A percentile compares a stretch with the other conserved stretches of the same genome.
These are phyloP conservation scores for Protodeltote pygarga DNA, from an alignment of 2,888 invertebrate species.

Conservation along the genomic window DNA sequence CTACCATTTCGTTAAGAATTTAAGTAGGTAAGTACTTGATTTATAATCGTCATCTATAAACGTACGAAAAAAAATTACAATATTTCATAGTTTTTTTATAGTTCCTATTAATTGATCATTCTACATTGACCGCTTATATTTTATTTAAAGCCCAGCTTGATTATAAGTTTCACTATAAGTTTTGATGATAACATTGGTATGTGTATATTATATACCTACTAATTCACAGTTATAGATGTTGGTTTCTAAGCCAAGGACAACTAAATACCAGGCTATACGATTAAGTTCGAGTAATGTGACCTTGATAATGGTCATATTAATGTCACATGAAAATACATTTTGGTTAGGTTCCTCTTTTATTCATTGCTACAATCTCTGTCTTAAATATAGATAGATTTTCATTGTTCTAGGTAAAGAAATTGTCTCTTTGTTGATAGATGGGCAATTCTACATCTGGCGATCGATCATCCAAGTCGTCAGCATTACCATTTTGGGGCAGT, in stretches of 20 bases:
- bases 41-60: conserved; percentile 16
- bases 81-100: conserved; percentile 14
- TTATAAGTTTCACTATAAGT: conserved; percentile 27
- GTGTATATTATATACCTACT: conserved; percentile 1
- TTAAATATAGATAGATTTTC: background rate
- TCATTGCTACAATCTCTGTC: background rate
- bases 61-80: conserved; percentile 17
- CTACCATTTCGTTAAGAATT: conserved; percentile 4
- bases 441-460: conserved; percentile 93
- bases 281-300: too few relatives aligned
- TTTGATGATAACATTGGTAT: conserved; percentile 3
- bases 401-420: conserved; percentile 89
- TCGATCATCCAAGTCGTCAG: conserved; percentile 90
- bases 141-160: conserved; percentile 58
- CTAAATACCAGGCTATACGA: conserved; percentile 14
- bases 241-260: conserved; percentile 14
- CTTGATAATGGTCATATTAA: too few relatives aligned
- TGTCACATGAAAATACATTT: background rate
- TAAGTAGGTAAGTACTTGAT: conserved; percentile 29
- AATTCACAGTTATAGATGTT: conserved; percentile 1
- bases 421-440: conserved; percentile 94
- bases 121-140: conserved; percentile 49
- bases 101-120: conserved; percentile 58
- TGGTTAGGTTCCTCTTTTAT: background rate
- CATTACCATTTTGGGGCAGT: conserved; percentile 87